A percentile compares a stretch with the other conserved stretches of the same genome.
Evolutionary conservation across 2,888 invertebrate genomes (phyloP).

Genomic region (Meteorus cinctellus): DNA sequence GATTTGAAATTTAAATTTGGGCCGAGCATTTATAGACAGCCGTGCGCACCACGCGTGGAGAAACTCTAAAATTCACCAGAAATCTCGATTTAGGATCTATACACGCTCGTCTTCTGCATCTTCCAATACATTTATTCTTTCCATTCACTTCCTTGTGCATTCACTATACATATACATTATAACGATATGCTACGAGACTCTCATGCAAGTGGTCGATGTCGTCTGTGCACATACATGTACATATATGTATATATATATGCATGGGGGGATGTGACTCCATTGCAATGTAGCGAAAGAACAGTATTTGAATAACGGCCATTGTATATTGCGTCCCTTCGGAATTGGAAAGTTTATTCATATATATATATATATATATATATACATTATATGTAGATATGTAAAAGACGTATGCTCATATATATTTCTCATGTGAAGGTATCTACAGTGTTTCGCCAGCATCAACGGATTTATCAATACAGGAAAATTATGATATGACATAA

Average conservation of each 20-base stretch:
- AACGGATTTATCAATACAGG: too few relatives aligned
- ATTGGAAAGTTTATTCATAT: constrained; percentile 22
- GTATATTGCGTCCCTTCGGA: constrained; percentile 40
- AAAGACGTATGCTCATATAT: too few relatives aligned
- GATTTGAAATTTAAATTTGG: constrained; percentile 73
- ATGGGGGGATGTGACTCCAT: constrained; percentile 38
- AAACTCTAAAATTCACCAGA: constrained; percentile 64
- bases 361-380: background rate
- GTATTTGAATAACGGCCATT: constrained; percentile 69
- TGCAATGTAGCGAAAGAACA: constrained; percentile 25
- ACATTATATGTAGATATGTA: constrained; percentile 43
- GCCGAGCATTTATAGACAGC: constrained; percentile 38
- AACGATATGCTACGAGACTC: constrained; percentile 35
- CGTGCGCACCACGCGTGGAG: constrained; percentile 54
- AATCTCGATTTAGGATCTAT: constrained; percentile 69
- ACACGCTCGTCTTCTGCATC: constrained; percentile 45
- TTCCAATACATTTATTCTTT: constrained; percentile 38
- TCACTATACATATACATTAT: constrained; percentile 8
- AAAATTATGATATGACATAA: too few relatives aligned
- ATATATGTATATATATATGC: constrained; percentile 35
- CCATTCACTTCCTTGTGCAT: background rate
- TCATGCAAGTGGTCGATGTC: constrained; percentile 35
- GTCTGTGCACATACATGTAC: constrained; percentile 26
- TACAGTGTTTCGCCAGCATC: too few relatives aligned
- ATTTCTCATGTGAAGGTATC: too few relatives aligned